These are phyloP conservation scores for Parambassis ranga DNA, from an alignment of 2,797 vertebrate genomes.

Conservation along the genomic window DNA sequence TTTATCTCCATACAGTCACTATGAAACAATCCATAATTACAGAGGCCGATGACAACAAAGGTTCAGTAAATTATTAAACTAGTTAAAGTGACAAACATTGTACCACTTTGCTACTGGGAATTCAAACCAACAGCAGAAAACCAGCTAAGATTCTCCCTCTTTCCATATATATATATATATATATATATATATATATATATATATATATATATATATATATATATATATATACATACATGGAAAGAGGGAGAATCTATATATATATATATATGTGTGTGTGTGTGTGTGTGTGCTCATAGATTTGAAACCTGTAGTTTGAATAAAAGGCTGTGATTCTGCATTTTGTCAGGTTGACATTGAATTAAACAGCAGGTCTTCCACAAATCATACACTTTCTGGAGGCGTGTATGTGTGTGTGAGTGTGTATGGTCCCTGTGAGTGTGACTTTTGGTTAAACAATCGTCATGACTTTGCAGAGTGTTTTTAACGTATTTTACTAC, in stretches of 20 bases:
- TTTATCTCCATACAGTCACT: neutral
- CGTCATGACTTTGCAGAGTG: constrained; percentile 8
- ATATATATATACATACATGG: too few species aligned
- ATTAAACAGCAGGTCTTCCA: constrained; percentile 59
- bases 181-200: too few species aligned
- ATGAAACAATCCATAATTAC: neutral
- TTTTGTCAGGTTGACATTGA: constrained; percentile 62
- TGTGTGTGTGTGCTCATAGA: neutral
- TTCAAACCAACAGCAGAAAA: neutral
- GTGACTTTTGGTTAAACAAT: constrained; percentile 52
- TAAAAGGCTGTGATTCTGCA: constrained; percentile 51
- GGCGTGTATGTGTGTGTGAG: constrained; percentile 13
- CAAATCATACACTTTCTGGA: constrained; percentile 20
- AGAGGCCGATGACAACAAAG: neutral
- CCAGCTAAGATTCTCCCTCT: neutral
- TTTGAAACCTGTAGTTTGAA: constrained; percentile 32
- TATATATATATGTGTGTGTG: too few species aligned
- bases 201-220: too few species aligned
- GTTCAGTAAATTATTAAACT: neutral
- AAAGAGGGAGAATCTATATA: too few species aligned
- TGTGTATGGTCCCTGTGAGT: constrained; percentile 10
- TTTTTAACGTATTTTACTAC: too few species aligned
- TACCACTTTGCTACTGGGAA: neutral
- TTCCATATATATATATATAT: too few species aligned
- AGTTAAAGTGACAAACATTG: neutral